Conservation (phyloP, 2,797 vertebrate species). For the Morelia viridis region DNA sequence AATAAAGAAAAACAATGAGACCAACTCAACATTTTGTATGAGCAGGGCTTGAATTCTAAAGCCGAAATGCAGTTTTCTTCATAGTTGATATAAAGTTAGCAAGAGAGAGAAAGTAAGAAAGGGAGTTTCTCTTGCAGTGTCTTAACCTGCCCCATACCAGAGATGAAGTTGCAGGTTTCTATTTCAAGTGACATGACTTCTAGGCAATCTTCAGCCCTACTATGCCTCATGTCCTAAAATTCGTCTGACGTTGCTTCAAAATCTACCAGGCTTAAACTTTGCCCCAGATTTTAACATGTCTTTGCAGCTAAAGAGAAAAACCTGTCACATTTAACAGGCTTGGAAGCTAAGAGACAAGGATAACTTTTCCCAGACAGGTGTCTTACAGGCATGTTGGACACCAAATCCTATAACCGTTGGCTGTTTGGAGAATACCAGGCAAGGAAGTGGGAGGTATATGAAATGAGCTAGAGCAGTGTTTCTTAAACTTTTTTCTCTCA, state of each 20-base stretch:
- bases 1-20: background rate
- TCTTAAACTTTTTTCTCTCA: too few species aligned
- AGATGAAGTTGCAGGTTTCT: background rate
- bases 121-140: background rate
- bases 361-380: background rate
- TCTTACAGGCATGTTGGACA: background rate
- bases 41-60: background rate
- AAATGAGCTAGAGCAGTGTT: too few species aligned
- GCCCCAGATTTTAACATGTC: background rate
- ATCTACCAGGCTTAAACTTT: background rate
- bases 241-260: background rate
- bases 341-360: background rate
- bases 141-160: background rate
- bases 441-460: too few species aligned
- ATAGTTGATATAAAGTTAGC: background rate
- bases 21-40: background rate
- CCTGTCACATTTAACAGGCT: background rate
- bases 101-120: background rate
- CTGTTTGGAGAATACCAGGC: background rate
- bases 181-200: background rate
- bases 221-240: background rate
- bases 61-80: background rate
- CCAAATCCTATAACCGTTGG: background rate
- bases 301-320: background rate
- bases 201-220: background rate